Conservation (phyloP, 2,113 vertebrate genomes). For the Tychaedon coryphoeus region DNA sequence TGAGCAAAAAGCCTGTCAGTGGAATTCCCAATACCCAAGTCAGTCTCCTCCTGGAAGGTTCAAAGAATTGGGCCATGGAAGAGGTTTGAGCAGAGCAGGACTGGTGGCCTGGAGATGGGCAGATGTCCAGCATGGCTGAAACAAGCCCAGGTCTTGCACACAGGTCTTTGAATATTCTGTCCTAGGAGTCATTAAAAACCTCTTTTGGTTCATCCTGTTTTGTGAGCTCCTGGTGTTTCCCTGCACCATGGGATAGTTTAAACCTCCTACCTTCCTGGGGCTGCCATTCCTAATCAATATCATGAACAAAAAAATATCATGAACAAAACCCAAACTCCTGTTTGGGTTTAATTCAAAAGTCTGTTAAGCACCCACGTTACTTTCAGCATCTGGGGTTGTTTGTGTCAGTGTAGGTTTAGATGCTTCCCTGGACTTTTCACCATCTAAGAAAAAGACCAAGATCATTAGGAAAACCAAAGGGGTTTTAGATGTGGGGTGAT, state of each 20-base stretch:
- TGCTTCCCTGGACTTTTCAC: neutral
- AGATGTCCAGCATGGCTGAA: neutral
- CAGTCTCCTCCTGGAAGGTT: neutral
- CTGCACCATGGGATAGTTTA: neutral
- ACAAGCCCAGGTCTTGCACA: rapidly evolving
- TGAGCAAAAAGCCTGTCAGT: neutral
- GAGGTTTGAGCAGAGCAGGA: neutral
- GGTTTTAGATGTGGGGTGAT: neutral
- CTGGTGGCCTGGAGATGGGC: neutral
- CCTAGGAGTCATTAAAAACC: neutral
- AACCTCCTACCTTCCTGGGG: neutral
- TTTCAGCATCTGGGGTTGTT: neutral
- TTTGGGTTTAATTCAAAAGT: neutral
- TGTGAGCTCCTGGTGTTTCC: neutral
- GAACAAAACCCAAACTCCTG: neutral
- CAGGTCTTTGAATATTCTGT: rapidly evolving
- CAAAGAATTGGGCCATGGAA: neutral
- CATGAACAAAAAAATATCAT: neutral
- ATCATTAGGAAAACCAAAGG: neutral
- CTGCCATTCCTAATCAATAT: neutral
- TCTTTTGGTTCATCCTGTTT: neutral
- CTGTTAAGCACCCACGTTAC: neutral
- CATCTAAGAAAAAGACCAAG: neutral
- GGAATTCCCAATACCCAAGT: neutral
- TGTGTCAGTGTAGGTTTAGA: neutral